Percentiles rank a stretch among this genome's conserved stretches.
Evolutionary conservation across 2,113 vertebrate genomes (phyloP).

Genomic region (Melospiza georgiana): DNA sequence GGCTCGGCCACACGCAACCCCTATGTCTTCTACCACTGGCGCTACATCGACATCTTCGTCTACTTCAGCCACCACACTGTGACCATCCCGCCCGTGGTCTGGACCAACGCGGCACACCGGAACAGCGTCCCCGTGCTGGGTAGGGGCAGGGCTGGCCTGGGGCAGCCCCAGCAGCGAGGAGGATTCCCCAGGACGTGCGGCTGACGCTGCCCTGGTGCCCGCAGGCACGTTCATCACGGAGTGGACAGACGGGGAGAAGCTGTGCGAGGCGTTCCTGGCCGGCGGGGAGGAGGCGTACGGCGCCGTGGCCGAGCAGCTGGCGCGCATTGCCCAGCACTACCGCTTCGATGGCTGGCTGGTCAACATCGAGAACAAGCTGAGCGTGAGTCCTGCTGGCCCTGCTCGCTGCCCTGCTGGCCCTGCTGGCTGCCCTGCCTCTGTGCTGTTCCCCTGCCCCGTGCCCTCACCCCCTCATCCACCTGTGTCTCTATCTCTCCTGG

Average conservation of each 20-base stretch:
- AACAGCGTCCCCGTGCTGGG: constrained; percentile 88
- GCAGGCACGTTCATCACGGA: constrained; percentile 96
- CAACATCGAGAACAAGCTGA: constrained; percentile 91
- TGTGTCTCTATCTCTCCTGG: not conserved
- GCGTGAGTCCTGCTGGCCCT: constrained; percentile 75
- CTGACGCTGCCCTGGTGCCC: fast-evolving
- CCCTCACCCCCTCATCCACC: fast-evolving
- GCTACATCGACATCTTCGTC: constrained; percentile 90
- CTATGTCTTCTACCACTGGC: constrained; percentile 96
- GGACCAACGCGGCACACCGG: constrained; percentile 90
- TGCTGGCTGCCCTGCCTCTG: not conserved
- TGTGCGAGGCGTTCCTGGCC: constrained; percentile 86
- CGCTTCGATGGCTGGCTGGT: constrained; percentile 93
- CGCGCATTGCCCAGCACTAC: constrained; percentile 82
- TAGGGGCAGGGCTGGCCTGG: constrained; percentile 30
- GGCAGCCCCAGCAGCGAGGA: fast-evolving
- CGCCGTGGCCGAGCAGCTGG: constrained; percentile 82
- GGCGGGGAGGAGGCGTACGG: constrained; percentile 74
- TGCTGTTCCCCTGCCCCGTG: fast-evolving
- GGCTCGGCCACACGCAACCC: constrained; percentile 75
- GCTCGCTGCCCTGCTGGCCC: too few species aligned
- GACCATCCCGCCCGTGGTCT: constrained; percentile 89
- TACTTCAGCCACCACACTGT: constrained; percentile 93
- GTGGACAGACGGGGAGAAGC: constrained; percentile 77
- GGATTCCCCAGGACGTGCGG: fast-evolving